A percentile compares a stretch with the other conserved stretches of the same genome.
Evolutionary conservation across 2,113 vertebrate genomes (phyloP).

Genomic region (Tauraco erythrolophus): DNA sequence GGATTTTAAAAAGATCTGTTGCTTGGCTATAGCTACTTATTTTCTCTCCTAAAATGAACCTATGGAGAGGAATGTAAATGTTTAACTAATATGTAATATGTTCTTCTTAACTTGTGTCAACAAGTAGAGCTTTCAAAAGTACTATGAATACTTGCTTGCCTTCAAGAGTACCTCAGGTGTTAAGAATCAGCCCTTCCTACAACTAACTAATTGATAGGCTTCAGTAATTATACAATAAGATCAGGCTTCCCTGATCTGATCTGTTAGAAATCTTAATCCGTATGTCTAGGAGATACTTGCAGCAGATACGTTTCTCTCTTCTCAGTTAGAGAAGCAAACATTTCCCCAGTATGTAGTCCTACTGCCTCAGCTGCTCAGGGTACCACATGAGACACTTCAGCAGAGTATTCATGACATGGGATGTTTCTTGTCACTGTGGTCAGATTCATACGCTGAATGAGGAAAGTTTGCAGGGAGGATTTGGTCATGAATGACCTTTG

Average conservation of each 20-base stretch:
- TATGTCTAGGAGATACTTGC: not conserved
- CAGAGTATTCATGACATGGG: rapidly evolving
- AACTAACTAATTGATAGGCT: not conserved
- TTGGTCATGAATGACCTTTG: not conserved
- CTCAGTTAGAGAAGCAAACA: not conserved
- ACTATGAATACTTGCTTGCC: not conserved
- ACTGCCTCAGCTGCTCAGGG: not conserved
- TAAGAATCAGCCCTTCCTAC: not conserved
- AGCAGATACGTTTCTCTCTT: not conserved
- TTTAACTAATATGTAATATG: not conserved
- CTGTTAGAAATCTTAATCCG: not conserved
- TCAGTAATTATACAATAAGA: not conserved
- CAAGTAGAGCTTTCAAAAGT: not conserved
- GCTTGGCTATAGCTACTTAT: not conserved
- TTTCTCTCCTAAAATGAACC: not conserved
- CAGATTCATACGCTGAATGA: not conserved
- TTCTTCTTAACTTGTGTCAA: not conserved
- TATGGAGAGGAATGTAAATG: not conserved
- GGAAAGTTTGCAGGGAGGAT: not conserved
- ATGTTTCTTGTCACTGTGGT: not conserved
- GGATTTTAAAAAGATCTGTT: not conserved
- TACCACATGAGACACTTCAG: not conserved
- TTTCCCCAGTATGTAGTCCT: not conserved
- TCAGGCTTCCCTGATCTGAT: not conserved
- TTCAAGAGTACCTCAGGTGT: not conserved